phyloP scores from a whole-genome alignment of 2,888 invertebrate genomes.

The Lycocerus yunnanus region DNA sequence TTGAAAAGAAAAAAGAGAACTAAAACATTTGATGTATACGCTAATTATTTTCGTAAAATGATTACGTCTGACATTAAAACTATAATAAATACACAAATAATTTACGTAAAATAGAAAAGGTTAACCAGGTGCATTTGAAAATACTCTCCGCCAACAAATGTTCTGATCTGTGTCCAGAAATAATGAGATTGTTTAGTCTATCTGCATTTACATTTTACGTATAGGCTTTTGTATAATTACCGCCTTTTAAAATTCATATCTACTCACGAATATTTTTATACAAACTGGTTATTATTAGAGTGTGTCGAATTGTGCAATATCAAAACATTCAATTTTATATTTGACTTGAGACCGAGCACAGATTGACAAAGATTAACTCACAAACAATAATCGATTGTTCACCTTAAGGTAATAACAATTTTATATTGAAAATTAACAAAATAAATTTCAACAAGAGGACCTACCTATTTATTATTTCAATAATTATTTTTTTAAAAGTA shows the following conservation, averaged over 20 bases:
- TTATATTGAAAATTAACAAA: no score
- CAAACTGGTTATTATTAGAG: no score
- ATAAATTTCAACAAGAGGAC: no score
- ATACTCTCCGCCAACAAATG: slow-evolving; percentile 43
- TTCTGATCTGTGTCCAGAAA: slow-evolving; percentile 28
- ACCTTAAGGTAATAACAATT: no score
- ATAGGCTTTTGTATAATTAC: background rate
- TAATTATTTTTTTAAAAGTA: no score
- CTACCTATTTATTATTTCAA: no score
- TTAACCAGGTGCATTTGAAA: slow-evolving; percentile 43
- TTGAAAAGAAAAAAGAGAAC: background rate
- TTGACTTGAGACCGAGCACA: no score
- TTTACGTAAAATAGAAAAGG: slow-evolving; percentile 39
- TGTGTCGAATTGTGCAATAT: no score
- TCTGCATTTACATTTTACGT: slow-evolving; percentile 36
- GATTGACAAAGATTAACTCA: no score
- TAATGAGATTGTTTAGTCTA: slow-evolving; percentile 46
- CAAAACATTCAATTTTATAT: no score
- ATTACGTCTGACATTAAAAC: slow-evolving; percentile 6
- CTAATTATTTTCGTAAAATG: background rate
- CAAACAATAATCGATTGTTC: no score
- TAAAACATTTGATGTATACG: background rate
- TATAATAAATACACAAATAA: slow-evolving; percentile 26
- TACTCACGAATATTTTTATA: background rate
- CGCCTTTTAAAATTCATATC: slow-evolving; percentile 2